Conservation (phyloP, 2,797 vertebrate species). For the Pangasius djambal region DNA sequence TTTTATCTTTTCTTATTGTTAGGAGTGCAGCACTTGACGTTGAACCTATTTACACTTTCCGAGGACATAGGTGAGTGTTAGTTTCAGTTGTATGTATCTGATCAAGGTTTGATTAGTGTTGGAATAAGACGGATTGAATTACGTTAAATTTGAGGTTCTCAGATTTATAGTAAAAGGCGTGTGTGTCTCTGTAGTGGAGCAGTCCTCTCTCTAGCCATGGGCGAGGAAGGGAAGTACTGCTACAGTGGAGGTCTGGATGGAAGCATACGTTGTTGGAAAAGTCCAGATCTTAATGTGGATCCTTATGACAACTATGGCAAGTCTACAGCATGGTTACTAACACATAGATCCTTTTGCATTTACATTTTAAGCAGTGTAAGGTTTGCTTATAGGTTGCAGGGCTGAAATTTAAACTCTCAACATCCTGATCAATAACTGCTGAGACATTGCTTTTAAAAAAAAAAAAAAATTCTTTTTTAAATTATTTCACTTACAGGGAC, state of each 20-base stretch:
- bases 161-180: neutral
- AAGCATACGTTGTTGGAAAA: conserved; percentile 85
- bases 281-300: conserved; percentile 88
- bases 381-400: neutral
- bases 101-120: neutral
- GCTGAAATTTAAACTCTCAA: neutral
- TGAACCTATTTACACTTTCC: conserved; percentile 90
- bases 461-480: too few relatives aligned
- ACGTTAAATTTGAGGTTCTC: neutral
- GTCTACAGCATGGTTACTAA: conserved; percentile 43
- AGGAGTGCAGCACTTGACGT: conserved; percentile 88
- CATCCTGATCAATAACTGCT: neutral
- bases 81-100: neutral
- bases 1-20: conserved; percentile 16
- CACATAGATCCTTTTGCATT: neutral
- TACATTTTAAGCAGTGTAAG: neutral
- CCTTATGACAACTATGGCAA: conserved; percentile 89
- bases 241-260: conserved; percentile 86
- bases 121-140: neutral
- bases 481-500: too few relatives aligned
- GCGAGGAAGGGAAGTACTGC: conserved; percentile 81
- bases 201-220: conserved; percentile 83
- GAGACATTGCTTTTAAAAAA: neutral
- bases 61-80: conserved; percentile 83
- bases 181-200: conserved; percentile 76